Conservation (phyloP, 2,797 vertebrate genomes). For the Melanotaenia maccullochi region DNA sequence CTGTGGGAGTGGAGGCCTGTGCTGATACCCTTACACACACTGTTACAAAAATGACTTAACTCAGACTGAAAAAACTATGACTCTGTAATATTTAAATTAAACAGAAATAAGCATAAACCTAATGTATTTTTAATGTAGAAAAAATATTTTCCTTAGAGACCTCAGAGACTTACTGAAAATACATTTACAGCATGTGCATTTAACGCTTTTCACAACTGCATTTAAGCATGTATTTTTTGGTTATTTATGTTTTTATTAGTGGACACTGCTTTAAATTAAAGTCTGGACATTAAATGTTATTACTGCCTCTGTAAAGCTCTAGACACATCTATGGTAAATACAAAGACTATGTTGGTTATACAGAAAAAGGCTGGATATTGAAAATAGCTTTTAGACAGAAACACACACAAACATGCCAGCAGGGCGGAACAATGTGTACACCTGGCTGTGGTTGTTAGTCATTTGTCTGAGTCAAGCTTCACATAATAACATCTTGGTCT, state of each 20-base stretch:
- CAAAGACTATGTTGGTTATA: conserved; percentile 18
- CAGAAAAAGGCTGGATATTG: conserved; percentile 12
- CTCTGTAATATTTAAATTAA: conserved; percentile 67
- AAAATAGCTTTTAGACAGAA: conserved; percentile 35
- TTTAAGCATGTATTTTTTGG: conserved; percentile 58
- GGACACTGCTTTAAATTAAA: conserved; percentile 62
- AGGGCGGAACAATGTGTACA: conserved; percentile 49
- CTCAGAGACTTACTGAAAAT: background rate
- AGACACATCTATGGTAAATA: conserved; percentile 57
- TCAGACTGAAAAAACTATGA: conserved; percentile 60
- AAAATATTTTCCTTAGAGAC: conserved; percentile 13
- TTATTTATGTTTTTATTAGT: conserved; percentile 69
- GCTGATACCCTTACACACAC: conserved; percentile 67
- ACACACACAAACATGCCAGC: conserved; percentile 29
- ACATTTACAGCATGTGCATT: conserved; percentile 6
- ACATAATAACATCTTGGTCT: conserved; percentile 72
- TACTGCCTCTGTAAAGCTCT: conserved; percentile 66
- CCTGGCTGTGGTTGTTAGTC: conserved; percentile 61
- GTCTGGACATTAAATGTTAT: conserved; percentile 66
- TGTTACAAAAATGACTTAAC: conserved; percentile 74
- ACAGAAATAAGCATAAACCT: conserved; percentile 36
- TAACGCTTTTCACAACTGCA: conserved; percentile 54
- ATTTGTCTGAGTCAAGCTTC: conserved; percentile 70
- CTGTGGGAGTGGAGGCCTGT: conserved; percentile 79
- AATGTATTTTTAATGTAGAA: conserved; percentile 15